phyloP scores from a whole-genome alignment of 2,797 vertebrate genomes.

The Halcyon chelicuti region DNA sequence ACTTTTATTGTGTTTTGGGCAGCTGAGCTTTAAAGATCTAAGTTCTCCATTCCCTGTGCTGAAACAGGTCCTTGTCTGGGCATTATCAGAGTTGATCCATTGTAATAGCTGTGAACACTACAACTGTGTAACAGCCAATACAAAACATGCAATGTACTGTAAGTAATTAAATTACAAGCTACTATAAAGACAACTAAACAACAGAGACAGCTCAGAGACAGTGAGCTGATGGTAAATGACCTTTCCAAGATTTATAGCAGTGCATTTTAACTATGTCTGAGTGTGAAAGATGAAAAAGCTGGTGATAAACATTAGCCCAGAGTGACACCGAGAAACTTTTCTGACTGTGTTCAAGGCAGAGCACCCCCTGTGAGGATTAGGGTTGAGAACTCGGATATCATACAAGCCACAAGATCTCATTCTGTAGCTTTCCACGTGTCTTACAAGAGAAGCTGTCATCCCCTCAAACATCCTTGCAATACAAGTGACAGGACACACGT shows the following conservation, averaged over 20 bases:
- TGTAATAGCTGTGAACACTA: background rate
- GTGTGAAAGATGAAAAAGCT: background rate
- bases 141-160: background rate
- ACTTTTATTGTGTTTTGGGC: background rate
- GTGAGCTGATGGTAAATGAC: background rate
- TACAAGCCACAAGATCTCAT: background rate
- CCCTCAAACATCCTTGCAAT: background rate
- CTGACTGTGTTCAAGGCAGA: background rate
- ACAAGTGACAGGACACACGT: background rate
- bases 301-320: background rate
- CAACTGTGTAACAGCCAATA: background rate
- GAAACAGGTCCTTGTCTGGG: background rate
- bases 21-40: background rate
- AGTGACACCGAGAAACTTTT: background rate
- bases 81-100: background rate
- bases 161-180: background rate
- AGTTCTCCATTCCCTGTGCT: background rate
- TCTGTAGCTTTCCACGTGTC: background rate
- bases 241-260: background rate
- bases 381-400: background rate
- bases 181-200: background rate
- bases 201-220: background rate
- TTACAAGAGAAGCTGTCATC: rapidly evolving
- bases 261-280: background rate
- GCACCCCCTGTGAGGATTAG: background rate